Base-by-base conservation (phyloP, 2,888 invertebrate genomes). In the Malthinus seriepunctatus region DNA sequence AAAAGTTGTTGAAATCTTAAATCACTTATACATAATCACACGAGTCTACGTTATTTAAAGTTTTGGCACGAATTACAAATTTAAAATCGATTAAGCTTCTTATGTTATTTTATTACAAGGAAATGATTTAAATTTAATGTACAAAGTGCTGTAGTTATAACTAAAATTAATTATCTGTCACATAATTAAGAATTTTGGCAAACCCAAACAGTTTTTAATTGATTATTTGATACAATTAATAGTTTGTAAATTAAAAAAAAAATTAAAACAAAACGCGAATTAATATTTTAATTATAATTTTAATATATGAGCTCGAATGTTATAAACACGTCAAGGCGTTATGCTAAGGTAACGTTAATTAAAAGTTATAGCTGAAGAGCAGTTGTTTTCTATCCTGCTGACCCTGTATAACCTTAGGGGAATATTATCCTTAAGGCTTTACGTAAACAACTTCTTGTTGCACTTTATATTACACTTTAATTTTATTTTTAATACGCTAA, bases 351-450 rank as follows among this genome's bases (percentile, higher is more conserved):
- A 58, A 58, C 63, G 64, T 66, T 70, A 70, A 69, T 70, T 70
- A 69, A 70, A 70, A 70, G 65, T 69, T 70, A 70, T 70, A 64
- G 63, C 63, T 57, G 59, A 54, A 60, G 58, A 65, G 63, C 63
- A 65, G 60, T 63, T 66, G 66, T 65, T 69, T 66, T 65, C 63
- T 63, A 65, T 66, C 62, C 62, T 62, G 67, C 67, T 67, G 70
- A 68, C 70, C 70, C 60, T 39, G 56, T 62, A 51, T 56, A 59
- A 63, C 64, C 63, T 59, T 51, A 45, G 56, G 55, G 63, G 61
- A 60, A 23, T 23, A 23, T 23, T 23, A 23, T 23, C 23, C 23
- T 23, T 23, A 23, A 23, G 23, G 23, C 23, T 23, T 23, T 23
- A 23, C 3, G 5, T 23, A 23, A 23, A 23, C 23, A 23, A 23